These are phyloP conservation scores for Mycetomoellerius zeteki DNA, from an alignment of 1,140 invertebrate genomes.

Conservation along the genomic window DNA sequence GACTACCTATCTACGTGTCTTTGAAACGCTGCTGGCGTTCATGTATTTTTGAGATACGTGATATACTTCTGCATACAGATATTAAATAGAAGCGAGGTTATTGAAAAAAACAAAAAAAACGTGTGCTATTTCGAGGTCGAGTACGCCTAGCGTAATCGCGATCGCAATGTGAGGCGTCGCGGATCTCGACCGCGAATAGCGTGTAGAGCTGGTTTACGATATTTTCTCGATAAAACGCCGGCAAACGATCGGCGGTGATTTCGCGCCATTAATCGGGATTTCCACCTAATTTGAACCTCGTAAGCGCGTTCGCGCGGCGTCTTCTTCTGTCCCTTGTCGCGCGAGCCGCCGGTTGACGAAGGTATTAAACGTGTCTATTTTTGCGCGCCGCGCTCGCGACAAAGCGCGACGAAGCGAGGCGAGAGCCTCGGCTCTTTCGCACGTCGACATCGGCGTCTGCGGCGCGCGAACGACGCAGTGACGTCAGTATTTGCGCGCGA, in stretches of 20 bases:
- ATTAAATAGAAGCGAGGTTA: background rate
- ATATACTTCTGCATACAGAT: background rate
- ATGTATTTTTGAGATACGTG: background rate
- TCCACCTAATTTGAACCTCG: constrained; percentile 46
- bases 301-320: constrained; percentile 25
- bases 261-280: constrained; percentile 24
- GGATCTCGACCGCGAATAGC: background rate
- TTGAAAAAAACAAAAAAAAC: constrained; percentile 15
- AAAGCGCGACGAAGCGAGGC: constrained; percentile 4
- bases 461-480: constrained; percentile 37
- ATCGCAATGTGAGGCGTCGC: background rate
- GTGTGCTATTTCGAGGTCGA: background rate
- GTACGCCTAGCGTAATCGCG: background rate
- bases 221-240: constrained; percentile 53
- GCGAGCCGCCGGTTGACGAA: constrained; percentile 6
- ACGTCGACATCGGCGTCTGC: constrained; percentile 35
- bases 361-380: constrained; percentile 59
- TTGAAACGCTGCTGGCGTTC: background rate
- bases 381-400: constrained; percentile 9
- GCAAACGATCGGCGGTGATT: constrained; percentile 10
- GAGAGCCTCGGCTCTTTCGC: constrained; percentile 27
- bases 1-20: background rate
- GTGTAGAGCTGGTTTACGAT: constrained; percentile 36
- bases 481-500: constrained; percentile 69
- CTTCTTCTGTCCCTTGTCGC: background rate